A percentile compares a stretch with the other conserved stretches of the same genome.
Conservation (phyloP, 2,888 invertebrate genomes). For the Xestia rhomboidea region DNA sequence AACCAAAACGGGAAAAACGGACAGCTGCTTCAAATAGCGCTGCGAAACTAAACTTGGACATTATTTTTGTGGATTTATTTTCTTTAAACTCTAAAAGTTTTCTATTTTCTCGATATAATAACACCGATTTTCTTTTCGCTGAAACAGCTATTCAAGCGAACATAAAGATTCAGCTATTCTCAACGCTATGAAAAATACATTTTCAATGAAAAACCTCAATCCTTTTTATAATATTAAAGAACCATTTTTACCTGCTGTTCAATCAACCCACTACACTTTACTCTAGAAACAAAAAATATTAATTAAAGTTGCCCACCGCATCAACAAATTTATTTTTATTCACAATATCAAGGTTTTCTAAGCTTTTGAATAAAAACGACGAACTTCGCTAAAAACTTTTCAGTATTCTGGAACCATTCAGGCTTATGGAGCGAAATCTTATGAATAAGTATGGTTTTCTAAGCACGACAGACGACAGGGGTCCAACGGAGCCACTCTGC, state of each 20-base stretch:
- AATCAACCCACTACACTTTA: constrained; percentile 15
- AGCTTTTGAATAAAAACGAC: constrained; percentile 12
- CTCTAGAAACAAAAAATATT: constrained; percentile 30
- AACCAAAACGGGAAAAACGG: constrained; percentile 55
- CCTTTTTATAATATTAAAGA: constrained; percentile 19
- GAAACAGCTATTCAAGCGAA: constrained; percentile 11
- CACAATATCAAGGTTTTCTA: neutral
- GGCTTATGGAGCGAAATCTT: constrained; percentile 22
- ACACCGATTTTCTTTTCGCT: constrained; percentile 29
- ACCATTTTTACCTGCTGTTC: constrained; percentile 18
- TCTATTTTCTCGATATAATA: constrained; percentile 24
- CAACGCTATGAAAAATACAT: constrained; percentile 14
- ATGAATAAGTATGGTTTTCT: constrained; percentile 31
- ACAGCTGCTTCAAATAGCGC: constrained; percentile 53
- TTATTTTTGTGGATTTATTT: constrained; percentile 38
- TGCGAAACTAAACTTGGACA: constrained; percentile 45
- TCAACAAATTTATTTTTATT: neutral
- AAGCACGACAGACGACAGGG: constrained; percentile 24
- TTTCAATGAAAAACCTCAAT: constrained; percentile 17
- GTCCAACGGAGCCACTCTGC: constrained; percentile 43
- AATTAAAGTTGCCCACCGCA: constrained; percentile 13
- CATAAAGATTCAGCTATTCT: constrained; percentile 30
- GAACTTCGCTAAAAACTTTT: neutral
- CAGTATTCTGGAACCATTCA: constrained; percentile 28
- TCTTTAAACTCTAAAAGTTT: constrained; percentile 8